A percentile compares a stretch with the other conserved stretches of the same genome.
Conservation (phyloP, 2,113 vertebrate genomes). For the Proteles cristata region DNA sequence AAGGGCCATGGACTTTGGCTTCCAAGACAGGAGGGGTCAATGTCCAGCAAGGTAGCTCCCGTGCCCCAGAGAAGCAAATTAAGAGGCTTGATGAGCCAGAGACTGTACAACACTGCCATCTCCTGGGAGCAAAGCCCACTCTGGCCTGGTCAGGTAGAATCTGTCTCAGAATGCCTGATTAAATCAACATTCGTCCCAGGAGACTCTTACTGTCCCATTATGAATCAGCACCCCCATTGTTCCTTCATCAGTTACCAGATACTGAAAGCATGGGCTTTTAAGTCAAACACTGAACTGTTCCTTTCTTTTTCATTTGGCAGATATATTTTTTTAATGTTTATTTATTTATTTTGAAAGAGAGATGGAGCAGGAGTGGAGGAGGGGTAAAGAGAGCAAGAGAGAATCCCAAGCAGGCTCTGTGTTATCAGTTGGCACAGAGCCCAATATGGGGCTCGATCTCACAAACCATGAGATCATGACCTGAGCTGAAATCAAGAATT, state of each 20-base stretch:
- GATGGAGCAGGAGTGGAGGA: no score
- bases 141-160: background rate
- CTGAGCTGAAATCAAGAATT: no score
- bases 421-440: no score
- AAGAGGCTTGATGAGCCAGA: background rate
- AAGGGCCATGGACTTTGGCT: background rate
- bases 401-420: no score
- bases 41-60: background rate
- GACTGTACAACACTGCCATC: conserved; percentile 69
- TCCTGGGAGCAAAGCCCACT: conserved; percentile 59
- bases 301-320: background rate
- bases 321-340: background rate
- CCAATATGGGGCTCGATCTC: no score
- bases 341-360: no score
- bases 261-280: background rate
- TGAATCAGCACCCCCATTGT: background rate
- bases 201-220: background rate
- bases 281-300: background rate
- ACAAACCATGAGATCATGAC: no score
- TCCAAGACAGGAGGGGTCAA: background rate
- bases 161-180: background rate
- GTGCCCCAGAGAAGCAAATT: background rate
- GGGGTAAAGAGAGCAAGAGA: no score
- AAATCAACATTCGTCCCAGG: background rate
- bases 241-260: background rate